A percentile compares a stretch with the other conserved stretches of the same genome.
phyloP scores from a whole-genome alignment of 2,888 invertebrate species.

The Sarcophaga carnaria region DNA sequence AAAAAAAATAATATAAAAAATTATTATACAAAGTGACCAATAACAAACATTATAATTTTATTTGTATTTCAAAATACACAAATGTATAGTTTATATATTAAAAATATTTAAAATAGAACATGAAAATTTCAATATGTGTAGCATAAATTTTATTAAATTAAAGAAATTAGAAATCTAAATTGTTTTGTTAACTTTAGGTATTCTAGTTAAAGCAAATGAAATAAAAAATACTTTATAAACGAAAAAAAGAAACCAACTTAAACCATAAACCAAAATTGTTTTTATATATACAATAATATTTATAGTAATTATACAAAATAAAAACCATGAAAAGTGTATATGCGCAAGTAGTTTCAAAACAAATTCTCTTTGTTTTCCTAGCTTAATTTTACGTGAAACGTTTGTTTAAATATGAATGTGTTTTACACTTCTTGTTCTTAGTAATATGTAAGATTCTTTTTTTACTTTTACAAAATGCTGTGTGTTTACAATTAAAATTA shows the following conservation, averaged over 20 bases:
- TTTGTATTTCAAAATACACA: constrained; percentile 39
- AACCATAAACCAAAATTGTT: constrained; percentile 61
- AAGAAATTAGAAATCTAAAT: constrained; percentile 32
- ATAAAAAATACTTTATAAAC: constrained; percentile 11
- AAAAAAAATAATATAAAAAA: not conserved
- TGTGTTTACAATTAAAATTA: constrained; percentile 23
- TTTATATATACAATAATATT: constrained; percentile 54
- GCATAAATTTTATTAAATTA: constrained; percentile 55
- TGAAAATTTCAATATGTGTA: constrained; percentile 47
- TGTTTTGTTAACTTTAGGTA: constrained; percentile 64
- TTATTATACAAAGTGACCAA: constrained; percentile 52
- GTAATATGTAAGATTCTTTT: not conserved
- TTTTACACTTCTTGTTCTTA: constrained; percentile 22
- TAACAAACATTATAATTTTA: constrained; percentile 39
- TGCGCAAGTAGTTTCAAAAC: constrained; percentile 4
- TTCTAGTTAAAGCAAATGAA: constrained; percentile 52
- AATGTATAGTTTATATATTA: constrained; percentile 29
- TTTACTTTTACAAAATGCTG: constrained; percentile 23
- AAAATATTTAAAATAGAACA: constrained; percentile 31
- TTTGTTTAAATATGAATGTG: not conserved
- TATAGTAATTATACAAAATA: not conserved
- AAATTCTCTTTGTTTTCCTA: constrained; percentile 45
- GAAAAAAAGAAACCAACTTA: constrained; percentile 38
- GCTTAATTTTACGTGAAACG: constrained; percentile 50
- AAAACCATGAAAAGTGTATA: constrained; percentile 22